These are phyloP conservation scores for Eulimnadia texana DNA, from an alignment of 1,140 invertebrate genomes.

Conservation along the genomic window DNA sequence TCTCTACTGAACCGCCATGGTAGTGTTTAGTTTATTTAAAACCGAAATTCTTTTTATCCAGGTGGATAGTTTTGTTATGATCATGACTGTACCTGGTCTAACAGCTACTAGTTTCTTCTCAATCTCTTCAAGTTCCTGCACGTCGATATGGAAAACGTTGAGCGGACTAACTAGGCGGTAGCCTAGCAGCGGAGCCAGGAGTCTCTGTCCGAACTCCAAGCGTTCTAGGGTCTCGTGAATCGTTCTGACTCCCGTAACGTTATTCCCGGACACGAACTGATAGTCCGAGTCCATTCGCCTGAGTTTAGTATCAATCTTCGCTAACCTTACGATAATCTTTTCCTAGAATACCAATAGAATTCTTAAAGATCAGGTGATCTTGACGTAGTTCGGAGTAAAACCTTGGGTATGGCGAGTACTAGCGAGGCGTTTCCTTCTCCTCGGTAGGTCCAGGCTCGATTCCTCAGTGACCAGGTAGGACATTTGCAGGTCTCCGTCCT, in stretches of 20 bases:
- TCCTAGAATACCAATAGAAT: conserved; percentile 26
- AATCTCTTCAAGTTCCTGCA: conserved; percentile 21
- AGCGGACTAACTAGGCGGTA: conserved; percentile 24
- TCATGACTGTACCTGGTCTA: conserved; percentile 29
- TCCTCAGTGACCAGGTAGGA: conserved; percentile 10
- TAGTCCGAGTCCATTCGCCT: conserved; percentile 12
- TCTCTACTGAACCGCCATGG: no score
- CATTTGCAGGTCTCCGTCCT: conserved; percentile 9
- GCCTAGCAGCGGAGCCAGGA: conserved; percentile 31
- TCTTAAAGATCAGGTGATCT: no score
- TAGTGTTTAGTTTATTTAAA: no score
- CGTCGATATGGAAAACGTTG: conserved; percentile 20
- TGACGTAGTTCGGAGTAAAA: conserved; percentile 17
- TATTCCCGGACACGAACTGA: conserved; percentile 5
- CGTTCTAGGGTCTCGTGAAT: conserved; percentile 21
- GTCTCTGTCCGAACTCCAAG: conserved; percentile 29
- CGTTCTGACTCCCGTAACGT: conserved; percentile 2
- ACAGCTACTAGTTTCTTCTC: conserved; percentile 23
- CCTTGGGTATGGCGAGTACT: conserved; percentile 31
- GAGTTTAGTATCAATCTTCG: conserved; percentile 25
- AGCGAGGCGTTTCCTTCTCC: conserved; percentile 37
- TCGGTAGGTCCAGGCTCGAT: conserved; percentile 26
- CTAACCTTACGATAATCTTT: conserved; percentile 29
- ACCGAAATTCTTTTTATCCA: no score
- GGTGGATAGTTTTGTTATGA: no score